Evolutionary conservation across 2,888 invertebrate genomes (phyloP).

Genomic region (Oligia strigilis): DNA sequence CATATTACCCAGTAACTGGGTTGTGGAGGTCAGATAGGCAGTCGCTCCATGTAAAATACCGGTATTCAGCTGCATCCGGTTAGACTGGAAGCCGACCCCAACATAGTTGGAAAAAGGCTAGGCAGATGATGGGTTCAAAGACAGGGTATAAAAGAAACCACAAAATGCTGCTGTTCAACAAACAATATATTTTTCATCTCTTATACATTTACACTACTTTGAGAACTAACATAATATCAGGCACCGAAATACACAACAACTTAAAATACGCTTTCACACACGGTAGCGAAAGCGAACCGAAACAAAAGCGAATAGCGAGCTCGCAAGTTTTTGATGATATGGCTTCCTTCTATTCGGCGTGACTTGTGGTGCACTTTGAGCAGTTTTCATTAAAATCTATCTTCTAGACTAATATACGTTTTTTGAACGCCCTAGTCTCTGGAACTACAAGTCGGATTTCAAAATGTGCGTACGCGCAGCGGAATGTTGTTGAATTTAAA

Average conservation of each 20-base stretch:
- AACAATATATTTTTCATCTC: constrained; percentile 61
- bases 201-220: constrained; percentile 58
- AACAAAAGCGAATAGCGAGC: not conserved
- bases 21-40: no score
- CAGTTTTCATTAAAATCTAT: not conserved
- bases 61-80: no score
- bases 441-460: not conserved
- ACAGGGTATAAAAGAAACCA: constrained; percentile 34
- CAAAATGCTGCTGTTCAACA: constrained; percentile 60
- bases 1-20: no score
- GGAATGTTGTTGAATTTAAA: no score
- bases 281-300: not conserved
- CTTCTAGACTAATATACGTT: not conserved
- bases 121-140: not conserved
- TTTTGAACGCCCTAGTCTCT: not conserved
- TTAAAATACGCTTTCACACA: constrained; percentile 23
- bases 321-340: not conserved
- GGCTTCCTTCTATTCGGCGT: not conserved
- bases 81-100: no score
- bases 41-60: no score
- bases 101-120: no score
- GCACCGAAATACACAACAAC: constrained; percentile 65
- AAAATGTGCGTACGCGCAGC: no score
- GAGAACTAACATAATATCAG: constrained; percentile 59
- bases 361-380: not conserved